phyloP scores from a whole-genome alignment of 2,113 vertebrate species.

The Poeciliopsis retropinna region DNA sequence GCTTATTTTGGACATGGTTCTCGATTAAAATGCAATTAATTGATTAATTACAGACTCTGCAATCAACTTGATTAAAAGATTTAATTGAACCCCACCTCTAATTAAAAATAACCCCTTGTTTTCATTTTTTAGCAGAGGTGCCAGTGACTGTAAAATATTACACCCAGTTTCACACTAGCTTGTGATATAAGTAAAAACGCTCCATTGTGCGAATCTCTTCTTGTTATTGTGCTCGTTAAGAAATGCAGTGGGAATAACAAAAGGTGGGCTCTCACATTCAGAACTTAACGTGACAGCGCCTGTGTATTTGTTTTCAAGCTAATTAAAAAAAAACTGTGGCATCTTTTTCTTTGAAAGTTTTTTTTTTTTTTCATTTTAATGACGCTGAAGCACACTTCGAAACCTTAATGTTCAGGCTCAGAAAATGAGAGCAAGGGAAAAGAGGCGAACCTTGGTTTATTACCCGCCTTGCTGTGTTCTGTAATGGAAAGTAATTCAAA shows the following conservation, averaged over 20 bases:
- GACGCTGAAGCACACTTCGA: conserved; percentile 40
- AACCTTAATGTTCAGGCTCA: conserved; percentile 33
- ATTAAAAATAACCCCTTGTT: not conserved
- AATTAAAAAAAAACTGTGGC: conserved; percentile 1
- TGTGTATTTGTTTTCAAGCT: conserved; percentile 42
- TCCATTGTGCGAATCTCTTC: conserved; percentile 11
- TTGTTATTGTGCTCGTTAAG: conserved; percentile 23
- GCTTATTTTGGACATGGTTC: no score
- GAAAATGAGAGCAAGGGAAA: conserved; percentile 51
- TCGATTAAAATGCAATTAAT: no score
- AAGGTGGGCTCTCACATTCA: conserved; percentile 21
- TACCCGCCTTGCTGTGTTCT: conserved; percentile 45
- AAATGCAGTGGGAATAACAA: conserved; percentile 1
- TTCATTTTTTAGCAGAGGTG: not conserved
- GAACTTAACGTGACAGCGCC: conserved; percentile 23
- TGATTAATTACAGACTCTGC: no score
- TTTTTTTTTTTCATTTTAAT: conserved; percentile 27
- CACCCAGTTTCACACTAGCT: conserved; percentile 6
- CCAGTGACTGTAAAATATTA: conserved; percentile 8
- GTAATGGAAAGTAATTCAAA: conserved; percentile 59
- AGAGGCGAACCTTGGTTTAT: conserved; percentile 45
- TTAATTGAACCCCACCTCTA: no score
- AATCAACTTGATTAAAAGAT: no score
- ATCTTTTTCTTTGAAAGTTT: conserved; percentile 10
- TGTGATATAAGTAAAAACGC: conserved; percentile 16